Percentiles rank a stretch among this genome's conserved stretches.
Evolutionary conservation across 2,888 invertebrate species (phyloP).

Genomic region (Lamellibrachia columna): DNA sequence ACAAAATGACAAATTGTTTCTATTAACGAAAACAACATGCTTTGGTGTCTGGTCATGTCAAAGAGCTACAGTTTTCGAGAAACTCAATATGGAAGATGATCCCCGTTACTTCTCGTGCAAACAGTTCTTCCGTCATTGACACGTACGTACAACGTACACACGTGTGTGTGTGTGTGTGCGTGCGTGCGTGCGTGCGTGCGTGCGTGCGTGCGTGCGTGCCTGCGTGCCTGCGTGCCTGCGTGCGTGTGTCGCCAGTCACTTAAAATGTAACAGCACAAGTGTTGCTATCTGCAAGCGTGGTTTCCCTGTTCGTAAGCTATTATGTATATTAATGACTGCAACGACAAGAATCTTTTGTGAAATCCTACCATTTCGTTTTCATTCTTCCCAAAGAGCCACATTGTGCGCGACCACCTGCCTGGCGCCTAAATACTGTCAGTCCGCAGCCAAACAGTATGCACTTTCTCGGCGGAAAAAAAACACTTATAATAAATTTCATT

Average conservation of each 20-base stretch:
- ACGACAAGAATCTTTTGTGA: neutral
- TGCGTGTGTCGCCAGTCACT: no score
- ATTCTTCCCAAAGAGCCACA: neutral
- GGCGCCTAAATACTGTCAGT: no score
- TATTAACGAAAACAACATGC: neutral
- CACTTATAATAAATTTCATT: no score
- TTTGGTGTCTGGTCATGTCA: neutral
- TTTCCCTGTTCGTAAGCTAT: neutral
- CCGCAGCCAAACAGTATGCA: no score
- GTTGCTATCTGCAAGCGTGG: neutral
- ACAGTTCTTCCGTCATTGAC: neutral
- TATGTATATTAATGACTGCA: neutral
- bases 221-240: no score
- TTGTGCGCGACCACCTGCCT: no score
- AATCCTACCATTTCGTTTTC: neutral
- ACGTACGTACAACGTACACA: no score
- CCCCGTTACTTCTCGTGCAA: neutral
- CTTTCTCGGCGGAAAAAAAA: no score
- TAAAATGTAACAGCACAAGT: neutral
- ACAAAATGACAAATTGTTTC: neutral
- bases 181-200: no score
- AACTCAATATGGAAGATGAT: neutral
- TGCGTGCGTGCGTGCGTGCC: no score
- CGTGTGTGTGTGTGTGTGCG: no score
- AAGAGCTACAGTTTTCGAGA: neutral